A percentile compares a stretch with the other conserved stretches of the same genome.
phyloP scores from a whole-genome alignment of 2,113 vertebrate genomes.

The Aegotheles bennettii region DNA sequence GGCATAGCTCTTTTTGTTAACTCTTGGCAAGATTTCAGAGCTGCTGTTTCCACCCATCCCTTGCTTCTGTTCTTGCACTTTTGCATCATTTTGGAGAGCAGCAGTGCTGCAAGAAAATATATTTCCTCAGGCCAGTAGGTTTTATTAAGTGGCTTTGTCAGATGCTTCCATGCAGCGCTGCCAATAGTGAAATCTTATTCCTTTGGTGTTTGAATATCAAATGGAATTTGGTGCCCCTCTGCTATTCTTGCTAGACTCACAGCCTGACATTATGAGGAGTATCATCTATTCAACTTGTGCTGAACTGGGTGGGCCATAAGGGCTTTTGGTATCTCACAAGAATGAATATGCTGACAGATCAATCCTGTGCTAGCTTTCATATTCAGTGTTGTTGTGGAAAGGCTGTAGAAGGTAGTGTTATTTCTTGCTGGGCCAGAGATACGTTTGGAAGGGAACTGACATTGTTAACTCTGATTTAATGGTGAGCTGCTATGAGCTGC shows the following conservation, averaged over 20 bases:
- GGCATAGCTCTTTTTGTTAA: not conserved
- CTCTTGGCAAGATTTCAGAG: not conserved
- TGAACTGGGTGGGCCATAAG: not conserved
- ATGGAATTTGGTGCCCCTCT: not conserved
- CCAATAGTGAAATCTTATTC: not conserved
- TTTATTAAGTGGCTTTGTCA: not conserved
- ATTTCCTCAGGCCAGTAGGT: not conserved
- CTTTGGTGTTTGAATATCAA: not conserved
- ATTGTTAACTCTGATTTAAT: not conserved
- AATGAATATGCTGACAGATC: not conserved
- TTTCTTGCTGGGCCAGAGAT: not conserved
- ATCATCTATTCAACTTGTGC: not conserved
- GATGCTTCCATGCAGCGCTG: not conserved
- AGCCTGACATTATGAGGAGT: not conserved
- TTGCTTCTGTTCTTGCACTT: not conserved
- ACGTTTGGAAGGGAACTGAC: not conserved
- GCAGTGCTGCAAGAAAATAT: not conserved
- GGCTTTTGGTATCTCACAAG: not conserved
- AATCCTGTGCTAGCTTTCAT: not conserved
- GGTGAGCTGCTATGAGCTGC: not conserved
- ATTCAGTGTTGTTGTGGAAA: not conserved
- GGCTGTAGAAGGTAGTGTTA: not conserved
- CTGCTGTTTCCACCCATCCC: not conserved
- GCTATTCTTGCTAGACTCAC: not conserved
- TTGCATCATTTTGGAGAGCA: not conserved